Evolutionary conservation across 2,888 invertebrate species (phyloP).

Genomic region (Cheilosia vernalis): DNA sequence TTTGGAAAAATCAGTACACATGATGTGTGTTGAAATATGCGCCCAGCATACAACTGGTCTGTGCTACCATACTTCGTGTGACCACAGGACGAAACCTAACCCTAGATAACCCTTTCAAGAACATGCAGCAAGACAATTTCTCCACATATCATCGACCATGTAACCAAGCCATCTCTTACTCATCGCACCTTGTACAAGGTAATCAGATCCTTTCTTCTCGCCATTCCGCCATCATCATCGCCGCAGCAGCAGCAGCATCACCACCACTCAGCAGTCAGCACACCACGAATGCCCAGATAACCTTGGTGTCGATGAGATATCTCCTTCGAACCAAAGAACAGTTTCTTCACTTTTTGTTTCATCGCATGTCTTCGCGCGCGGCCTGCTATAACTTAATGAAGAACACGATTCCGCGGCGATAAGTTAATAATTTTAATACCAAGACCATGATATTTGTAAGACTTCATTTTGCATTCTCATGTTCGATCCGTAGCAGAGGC

Average conservation of each 20-base stretch:
- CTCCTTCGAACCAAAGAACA: constrained; percentile 46
- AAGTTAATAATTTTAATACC: constrained; percentile 74
- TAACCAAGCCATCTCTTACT: constrained; percentile 56
- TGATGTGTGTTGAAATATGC: too few species aligned
- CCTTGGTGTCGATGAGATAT: constrained; percentile 74
- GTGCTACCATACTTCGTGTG: neutral
- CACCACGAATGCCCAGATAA: constrained; percentile 51
- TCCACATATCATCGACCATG: constrained; percentile 24
- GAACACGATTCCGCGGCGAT: constrained; percentile 72
- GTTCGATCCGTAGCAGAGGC: constrained; percentile 46
- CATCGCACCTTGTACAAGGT: constrained; percentile 54
- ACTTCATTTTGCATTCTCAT: constrained; percentile 70
- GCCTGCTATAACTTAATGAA: constrained; percentile 69
- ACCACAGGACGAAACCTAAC: constrained; percentile 48
- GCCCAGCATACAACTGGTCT: neutral
- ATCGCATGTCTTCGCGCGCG: neutral
- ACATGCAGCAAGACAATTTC: constrained; percentile 16
- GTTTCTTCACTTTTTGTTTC: constrained; percentile 57
- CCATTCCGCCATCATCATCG: constrained; percentile 3
- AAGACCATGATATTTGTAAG: constrained; percentile 71
- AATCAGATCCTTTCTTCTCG: constrained; percentile 68
- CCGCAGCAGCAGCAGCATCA: neutral
- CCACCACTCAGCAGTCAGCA: constrained; percentile 32
- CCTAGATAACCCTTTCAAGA: constrained; percentile 44
- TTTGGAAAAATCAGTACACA: constrained; percentile 21